These are phyloP conservation scores for Lagopus leucura DNA, from an alignment of 2,113 vertebrate genomes.

Conservation along the genomic window DNA sequence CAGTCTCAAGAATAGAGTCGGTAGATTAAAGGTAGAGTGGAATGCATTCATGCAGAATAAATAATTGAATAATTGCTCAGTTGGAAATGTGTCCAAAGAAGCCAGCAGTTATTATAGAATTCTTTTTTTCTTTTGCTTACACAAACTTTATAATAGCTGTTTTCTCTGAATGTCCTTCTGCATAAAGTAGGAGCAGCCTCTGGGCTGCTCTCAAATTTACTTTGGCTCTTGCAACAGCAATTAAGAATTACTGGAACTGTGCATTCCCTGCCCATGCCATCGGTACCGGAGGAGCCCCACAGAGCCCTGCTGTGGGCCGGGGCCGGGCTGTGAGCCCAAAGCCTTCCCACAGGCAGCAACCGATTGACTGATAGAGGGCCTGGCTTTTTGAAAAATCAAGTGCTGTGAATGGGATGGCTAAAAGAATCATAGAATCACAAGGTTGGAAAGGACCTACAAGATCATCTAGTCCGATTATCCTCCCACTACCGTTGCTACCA, in stretches of 20 bases:
- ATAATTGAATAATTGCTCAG: conserved; percentile 42
- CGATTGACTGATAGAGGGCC: not conserved
- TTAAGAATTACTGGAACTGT: conserved; percentile 52
- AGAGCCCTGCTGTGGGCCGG: not conserved
- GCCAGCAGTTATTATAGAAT: conserved; percentile 27
- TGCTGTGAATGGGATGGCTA: not conserved
- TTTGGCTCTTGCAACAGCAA: conserved; percentile 45
- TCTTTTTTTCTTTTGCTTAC: conserved; percentile 55
- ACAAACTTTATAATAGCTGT: conserved; percentile 55
- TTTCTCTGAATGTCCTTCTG: conserved; percentile 45
- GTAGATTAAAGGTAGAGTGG: conserved; percentile 19
- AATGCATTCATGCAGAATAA: not conserved
- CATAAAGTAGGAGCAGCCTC: conserved; percentile 44
- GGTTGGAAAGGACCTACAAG: no score
- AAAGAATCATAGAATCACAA: not conserved
- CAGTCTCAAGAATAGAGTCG: not conserved
- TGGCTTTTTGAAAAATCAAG: no score
- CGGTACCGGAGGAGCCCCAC: fast-evolving
- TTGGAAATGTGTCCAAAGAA: conserved; percentile 24
- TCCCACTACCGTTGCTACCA: no score
- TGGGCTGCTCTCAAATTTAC: conserved; percentile 52
- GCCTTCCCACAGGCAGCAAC: not conserved
- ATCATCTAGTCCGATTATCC: no score
- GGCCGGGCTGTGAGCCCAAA: not conserved
- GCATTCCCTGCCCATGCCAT: not conserved